These are phyloP conservation scores for Chymomyza caudatula DNA, from an alignment of 2,888 invertebrate species.

Conservation along the genomic window DNA sequence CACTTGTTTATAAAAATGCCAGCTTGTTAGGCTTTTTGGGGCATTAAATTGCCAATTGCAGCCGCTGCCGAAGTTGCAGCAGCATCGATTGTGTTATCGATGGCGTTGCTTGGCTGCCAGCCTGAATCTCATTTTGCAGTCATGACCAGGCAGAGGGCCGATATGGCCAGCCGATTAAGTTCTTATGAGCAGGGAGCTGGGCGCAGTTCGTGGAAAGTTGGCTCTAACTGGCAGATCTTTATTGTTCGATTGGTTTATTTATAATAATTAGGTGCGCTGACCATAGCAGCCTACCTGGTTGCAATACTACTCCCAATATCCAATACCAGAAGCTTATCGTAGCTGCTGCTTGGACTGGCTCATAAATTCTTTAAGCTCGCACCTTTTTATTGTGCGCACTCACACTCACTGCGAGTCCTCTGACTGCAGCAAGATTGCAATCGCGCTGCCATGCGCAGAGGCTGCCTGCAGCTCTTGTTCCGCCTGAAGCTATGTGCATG, in stretches of 20 bases:
- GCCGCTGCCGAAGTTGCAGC: constrained; percentile 7
- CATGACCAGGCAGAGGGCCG: neutral
- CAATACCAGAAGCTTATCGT: constrained; percentile 50
- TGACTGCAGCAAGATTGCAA: constrained; percentile 56
- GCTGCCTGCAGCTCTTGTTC: constrained; percentile 24
- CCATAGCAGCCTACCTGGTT: constrained; percentile 37
- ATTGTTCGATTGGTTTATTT: constrained; percentile 77
- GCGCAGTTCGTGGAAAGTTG: constrained; percentile 64
- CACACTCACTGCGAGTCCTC: constrained; percentile 48
- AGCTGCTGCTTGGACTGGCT: constrained; percentile 42
- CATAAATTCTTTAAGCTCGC: constrained; percentile 77
- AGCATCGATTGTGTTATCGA: constrained; percentile 75
- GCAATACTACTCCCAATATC: constrained; percentile 7
- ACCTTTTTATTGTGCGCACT: constrained; percentile 75
- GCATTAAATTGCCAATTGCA: constrained; percentile 40
- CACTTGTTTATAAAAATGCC: constrained; percentile 57
- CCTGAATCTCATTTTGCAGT: constrained; percentile 11
- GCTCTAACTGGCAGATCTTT: constrained; percentile 66
- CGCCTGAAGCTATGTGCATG: constrained; percentile 14
- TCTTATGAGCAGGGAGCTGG: constrained; percentile 61
- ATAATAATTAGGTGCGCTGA: constrained; percentile 77
- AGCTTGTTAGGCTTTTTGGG: constrained; percentile 62
- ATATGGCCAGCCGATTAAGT: constrained; percentile 63
- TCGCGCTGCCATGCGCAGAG: constrained; percentile 40
- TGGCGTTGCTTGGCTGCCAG: constrained; percentile 64